Conservation (phyloP, 2,113 vertebrate genomes). For the Tupaia tana region DNA sequence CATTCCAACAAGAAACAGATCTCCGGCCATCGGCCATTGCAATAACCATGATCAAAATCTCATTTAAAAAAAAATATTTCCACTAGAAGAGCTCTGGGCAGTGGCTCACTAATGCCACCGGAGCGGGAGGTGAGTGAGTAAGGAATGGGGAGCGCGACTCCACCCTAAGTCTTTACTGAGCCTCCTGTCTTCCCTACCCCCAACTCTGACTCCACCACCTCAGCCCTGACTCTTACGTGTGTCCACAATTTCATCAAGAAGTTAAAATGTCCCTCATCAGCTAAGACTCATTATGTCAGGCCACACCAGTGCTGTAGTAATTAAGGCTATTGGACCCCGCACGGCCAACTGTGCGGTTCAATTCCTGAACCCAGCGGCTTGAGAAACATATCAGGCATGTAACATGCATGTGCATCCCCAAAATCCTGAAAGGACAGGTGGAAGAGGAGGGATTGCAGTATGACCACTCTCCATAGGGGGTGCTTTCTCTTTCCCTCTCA, state of each 20-base stretch:
- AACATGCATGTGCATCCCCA: no score
- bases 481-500: no score
- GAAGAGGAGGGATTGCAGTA: no score
- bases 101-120: neutral
- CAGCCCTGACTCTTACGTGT: neutral
- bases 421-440: no score
- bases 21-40: neutral
- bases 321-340: no score
- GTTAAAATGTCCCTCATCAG: constrained; percentile 19
- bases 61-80: no score
- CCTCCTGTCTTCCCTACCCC: neutral
- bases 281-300: neutral
- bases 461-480: no score
- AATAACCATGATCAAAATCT: neutral
- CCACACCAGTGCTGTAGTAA: no score
- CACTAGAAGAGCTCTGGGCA: neutral
- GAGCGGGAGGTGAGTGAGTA: neutral
- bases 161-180: neutral
- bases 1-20: fast-evolving
- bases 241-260: constrained; percentile 13
- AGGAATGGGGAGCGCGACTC: neutral
- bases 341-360: no score
- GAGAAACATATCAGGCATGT: no score
- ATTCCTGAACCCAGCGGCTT: no score
- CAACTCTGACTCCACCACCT: neutral